Evolutionary conservation across 2,888 invertebrate genomes (phyloP).

Genomic region (Andricus quercusramuli): DNA sequence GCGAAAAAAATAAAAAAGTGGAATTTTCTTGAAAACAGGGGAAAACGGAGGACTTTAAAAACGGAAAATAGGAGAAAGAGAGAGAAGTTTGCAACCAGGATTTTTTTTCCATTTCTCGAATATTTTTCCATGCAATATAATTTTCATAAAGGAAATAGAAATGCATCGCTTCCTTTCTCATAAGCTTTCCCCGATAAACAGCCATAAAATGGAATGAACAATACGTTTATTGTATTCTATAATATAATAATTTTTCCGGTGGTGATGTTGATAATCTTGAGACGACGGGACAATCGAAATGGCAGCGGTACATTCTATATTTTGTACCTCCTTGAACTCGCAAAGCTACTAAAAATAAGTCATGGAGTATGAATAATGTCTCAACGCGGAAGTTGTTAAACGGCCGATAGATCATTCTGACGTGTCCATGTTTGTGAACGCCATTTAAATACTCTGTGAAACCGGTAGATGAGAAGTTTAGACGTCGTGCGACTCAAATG

Average conservation of each 20-base stretch:
- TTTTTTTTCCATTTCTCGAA: not conserved
- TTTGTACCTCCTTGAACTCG: conserved; percentile 10
- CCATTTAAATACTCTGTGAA: conserved; percentile 44
- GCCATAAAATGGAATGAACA: conserved; percentile 3
- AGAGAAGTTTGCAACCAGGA: not conserved
- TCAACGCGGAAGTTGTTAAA: conserved; percentile 63
- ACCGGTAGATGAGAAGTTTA: conserved; percentile 28
- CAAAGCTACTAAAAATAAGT: conserved; percentile 53
- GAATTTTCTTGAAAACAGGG: no score
- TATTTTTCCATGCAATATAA: not conserved
- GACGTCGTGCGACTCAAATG: conserved; percentile 39
- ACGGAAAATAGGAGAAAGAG: no score
- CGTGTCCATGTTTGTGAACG: conserved; percentile 44
- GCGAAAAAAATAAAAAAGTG: no score
- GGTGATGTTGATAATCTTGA: conserved; percentile 7
- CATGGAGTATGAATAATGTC: conserved; percentile 55
- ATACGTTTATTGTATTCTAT: conserved; percentile 17
- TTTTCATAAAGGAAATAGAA: conserved; percentile 27
- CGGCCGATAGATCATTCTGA: conserved; percentile 56
- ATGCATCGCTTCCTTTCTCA: conserved; percentile 12
- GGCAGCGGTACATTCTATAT: conserved; percentile 9
- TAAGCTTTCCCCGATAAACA: not conserved
- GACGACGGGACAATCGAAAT: conserved; percentile 28
- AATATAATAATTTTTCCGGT: conserved; percentile 21
- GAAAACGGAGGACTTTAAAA: no score